Evolutionary conservation across 2,888 invertebrate species (phyloP).

Genomic region (Euclidia mi): DNA sequence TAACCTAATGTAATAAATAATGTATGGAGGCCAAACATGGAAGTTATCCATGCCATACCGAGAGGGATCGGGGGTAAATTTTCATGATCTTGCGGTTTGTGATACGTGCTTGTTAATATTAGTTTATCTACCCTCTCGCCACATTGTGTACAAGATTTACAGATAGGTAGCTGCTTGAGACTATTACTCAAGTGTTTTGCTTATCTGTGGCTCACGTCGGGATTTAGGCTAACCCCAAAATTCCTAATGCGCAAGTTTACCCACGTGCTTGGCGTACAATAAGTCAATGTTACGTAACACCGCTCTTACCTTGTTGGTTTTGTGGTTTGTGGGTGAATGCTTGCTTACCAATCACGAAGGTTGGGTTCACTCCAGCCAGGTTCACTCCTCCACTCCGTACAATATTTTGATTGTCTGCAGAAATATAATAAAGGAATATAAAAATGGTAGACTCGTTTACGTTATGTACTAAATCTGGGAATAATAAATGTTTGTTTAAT

Average conservation of each 20-base stretch:
- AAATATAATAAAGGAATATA: too few species aligned
- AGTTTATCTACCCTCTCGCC: slow-evolving; percentile 83
- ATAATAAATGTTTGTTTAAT: too few species aligned
- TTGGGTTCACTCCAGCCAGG: too few species aligned
- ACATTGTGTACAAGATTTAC: slow-evolving; percentile 78
- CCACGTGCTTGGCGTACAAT: slow-evolving; percentile 1
- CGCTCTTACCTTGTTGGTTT: too few species aligned
- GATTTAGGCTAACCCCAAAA: slow-evolving; percentile 29
- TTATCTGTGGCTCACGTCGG: slow-evolving; percentile 41
- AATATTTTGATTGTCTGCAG: too few species aligned
- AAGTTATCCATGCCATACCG: slow-evolving; percentile 81
- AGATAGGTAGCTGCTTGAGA: slow-evolving; percentile 67
- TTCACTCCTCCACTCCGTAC: too few species aligned
- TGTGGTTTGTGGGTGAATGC: too few species aligned
- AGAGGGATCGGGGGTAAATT: slow-evolving; percentile 84
- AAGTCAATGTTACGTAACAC: background rate
- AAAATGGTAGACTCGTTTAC: too few species aligned
- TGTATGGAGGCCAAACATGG: slow-evolving; percentile 84
- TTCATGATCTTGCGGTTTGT: slow-evolving; percentile 88
- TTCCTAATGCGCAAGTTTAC: slow-evolving; percentile 9
- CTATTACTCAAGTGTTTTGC: slow-evolving; percentile 61
- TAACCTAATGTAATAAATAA: slow-evolving; percentile 86
- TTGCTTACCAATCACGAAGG: too few species aligned
- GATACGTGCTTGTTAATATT: slow-evolving; percentile 86
- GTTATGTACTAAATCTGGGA: background rate